phyloP scores from a whole-genome alignment of 2,888 invertebrate genomes.

The Drosophila demipolita region DNA sequence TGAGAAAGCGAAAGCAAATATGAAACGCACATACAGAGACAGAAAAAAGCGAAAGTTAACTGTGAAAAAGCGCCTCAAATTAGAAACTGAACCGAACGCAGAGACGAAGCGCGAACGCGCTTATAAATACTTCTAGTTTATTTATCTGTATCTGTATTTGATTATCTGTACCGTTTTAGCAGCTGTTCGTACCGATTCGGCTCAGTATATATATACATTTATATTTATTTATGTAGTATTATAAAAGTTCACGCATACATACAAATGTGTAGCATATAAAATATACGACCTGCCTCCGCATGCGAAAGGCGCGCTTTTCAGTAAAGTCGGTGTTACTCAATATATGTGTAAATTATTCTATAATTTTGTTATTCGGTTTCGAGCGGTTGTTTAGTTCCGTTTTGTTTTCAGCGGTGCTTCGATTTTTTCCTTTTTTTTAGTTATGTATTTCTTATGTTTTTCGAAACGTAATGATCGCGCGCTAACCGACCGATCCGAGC shows the following conservation, averaged over 20 bases:
- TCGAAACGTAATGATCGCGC: conserved; percentile 57
- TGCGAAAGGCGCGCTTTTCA: conserved; percentile 52
- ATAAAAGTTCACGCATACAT: conserved; percentile 23
- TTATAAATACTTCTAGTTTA: conserved; percentile 75
- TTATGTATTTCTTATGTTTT: conserved; percentile 17
- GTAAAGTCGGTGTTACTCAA: conserved; percentile 34
- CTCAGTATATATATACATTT: conserved; percentile 10
- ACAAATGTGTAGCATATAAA: conserved; percentile 51
- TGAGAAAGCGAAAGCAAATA: conserved; percentile 71
- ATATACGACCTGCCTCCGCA: conserved; percentile 50
- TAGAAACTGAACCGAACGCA: conserved; percentile 49
- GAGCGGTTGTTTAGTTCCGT: conserved; percentile 13
- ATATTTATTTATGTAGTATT: conserved; percentile 21
- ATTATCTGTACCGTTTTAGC: conserved; percentile 71
- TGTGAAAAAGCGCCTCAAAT: conserved; percentile 56
- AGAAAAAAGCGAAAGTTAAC: conserved; percentile 75
- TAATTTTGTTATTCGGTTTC: conserved; percentile 25
- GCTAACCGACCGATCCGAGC: conserved; percentile 77
- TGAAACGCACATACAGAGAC: conserved; percentile 37
- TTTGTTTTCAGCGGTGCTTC: conserved; percentile 30
- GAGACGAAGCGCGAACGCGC: conserved; percentile 43
- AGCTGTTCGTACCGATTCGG: conserved; percentile 52
- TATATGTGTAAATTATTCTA: conserved; percentile 27
- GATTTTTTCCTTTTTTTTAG: conserved; percentile 27
- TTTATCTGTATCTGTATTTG: conserved; percentile 65